These are phyloP conservation scores for Phthorimaea operculella DNA, from an alignment of 1,140 invertebrate species.

Conservation along the genomic window DNA sequence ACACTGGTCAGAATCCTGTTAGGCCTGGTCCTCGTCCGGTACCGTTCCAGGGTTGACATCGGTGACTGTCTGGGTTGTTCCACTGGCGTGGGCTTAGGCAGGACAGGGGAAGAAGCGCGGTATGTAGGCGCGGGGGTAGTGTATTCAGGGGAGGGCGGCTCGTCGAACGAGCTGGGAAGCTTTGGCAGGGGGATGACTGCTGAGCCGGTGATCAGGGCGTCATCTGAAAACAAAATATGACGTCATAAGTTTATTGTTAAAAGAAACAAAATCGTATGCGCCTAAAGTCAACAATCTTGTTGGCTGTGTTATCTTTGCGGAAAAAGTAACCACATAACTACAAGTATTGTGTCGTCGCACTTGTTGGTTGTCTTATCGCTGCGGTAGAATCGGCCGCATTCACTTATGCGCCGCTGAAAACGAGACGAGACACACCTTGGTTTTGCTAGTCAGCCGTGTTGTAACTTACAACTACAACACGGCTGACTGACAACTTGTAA, in stretches of 20 bases:
- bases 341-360: no score
- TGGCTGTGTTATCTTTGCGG: no score
- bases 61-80: conserved; percentile 35
- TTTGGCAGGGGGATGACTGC: conserved; percentile 66
- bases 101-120: conserved; percentile 39
- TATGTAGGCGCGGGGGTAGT: conserved; percentile 38
- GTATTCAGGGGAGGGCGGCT: conserved; percentile 41
- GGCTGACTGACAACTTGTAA: no score
- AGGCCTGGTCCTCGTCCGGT: conserved; percentile 51
- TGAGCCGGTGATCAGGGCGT: conserved; percentile 62
- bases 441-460: no score
- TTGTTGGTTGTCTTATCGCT: no score
- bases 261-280: no score
- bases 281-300: no score
- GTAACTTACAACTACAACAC: no score
- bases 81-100: conserved; percentile 31
- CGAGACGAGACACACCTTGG: no score
- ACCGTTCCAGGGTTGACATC: conserved; percentile 56
- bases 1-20: conserved; percentile 39
- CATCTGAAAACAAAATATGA: conserved; percentile 41
- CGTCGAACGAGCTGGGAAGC: conserved; percentile 60
- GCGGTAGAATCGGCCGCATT: no score
- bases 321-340: no score
- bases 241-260: not conserved
- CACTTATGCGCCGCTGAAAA: no score